Evolutionary conservation across 1,140 invertebrate species (phyloP).

Genomic region (Reticulitermes speratus): DNA sequence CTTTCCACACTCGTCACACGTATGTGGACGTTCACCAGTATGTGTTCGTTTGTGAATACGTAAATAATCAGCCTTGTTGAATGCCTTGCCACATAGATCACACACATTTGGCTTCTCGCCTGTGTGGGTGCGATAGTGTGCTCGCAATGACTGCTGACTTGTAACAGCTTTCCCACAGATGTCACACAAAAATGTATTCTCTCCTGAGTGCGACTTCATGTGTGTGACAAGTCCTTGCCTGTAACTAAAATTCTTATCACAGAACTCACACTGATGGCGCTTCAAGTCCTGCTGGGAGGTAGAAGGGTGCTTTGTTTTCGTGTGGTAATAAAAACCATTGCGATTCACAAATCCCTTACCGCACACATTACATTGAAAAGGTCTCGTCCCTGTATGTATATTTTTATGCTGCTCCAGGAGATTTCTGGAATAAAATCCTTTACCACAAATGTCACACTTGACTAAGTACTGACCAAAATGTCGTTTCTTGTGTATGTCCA

Average conservation of each 20-base stretch:
- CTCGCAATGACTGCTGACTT: slow-evolving; percentile 46
- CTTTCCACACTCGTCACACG: slow-evolving; percentile 40
- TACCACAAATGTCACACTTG: slow-evolving; percentile 47
- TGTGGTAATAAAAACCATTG: slow-evolving; percentile 37
- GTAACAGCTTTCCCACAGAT: slow-evolving; percentile 48
- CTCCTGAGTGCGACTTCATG: slow-evolving; percentile 23
- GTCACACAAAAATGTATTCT: slow-evolving; percentile 53
- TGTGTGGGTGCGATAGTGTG: slow-evolving; percentile 58
- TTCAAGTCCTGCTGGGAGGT: slow-evolving; percentile 46
- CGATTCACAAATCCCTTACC: slow-evolving; percentile 53
- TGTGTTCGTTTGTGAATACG: slow-evolving; percentile 71
- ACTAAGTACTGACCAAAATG: slow-evolving; percentile 48
- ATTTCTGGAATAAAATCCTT: slow-evolving; percentile 47
- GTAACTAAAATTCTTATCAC: slow-evolving; percentile 58
- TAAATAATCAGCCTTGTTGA: slow-evolving; percentile 52
- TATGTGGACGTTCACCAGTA: slow-evolving; percentile 66
- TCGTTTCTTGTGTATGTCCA: slow-evolving; percentile 33
- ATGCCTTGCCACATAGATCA: slow-evolving; percentile 50
- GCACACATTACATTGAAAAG: slow-evolving; percentile 37
- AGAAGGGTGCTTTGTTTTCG: slow-evolving; percentile 35
- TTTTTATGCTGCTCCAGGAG: slow-evolving; percentile 38
- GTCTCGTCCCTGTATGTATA: slow-evolving; percentile 35
- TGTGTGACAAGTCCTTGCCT: background rate
- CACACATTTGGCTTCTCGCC: slow-evolving; percentile 55
- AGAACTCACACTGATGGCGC: slow-evolving; percentile 69